Base-by-base conservation (phyloP, 1,140 invertebrate genomes). In the Drosophila hydei region DNA sequence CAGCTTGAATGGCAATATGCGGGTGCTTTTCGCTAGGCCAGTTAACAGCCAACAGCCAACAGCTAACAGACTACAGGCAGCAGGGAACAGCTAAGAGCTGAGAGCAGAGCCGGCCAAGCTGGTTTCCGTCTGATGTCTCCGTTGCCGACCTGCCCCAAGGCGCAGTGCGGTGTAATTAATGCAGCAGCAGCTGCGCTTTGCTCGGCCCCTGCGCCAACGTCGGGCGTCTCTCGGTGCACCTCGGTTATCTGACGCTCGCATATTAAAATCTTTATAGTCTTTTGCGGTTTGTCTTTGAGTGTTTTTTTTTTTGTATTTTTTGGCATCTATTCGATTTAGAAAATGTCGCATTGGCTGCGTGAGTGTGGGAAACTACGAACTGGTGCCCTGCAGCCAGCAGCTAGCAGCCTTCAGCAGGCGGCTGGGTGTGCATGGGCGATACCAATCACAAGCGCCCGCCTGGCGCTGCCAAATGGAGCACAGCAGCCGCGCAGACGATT, bases 261-360 rank as follows among this genome's bases (percentile, higher is more conserved):
- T 88, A 88, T 89, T 77, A 80, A 88, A 75, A 70, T 88, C 84
- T 87, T 88, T 87, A 87, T 88, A 87, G 83, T 88, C 79, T 87
- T 80, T 85, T 87, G 83, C 84, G 83, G 83, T 87, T 87, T 87
- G 81, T 72, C 84, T 88, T 85, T 84, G 76, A 84, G 72, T 83
- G 69, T 7, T 6, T 43, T 40, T 33, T 23, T 42, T 48, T 18
- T n/a, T 50, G n/a, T n/a, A 16, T 55, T 63, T 74, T 88, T 88
- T 81, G 81, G 80, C 81, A 85, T 80, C 73, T 73, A 87, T 80
- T 77, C 62, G 69, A 68, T 72, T 72, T 67, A 72, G 72, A 70
- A 75, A 72, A 75, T 75, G 73, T 75, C 69, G 55, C 73, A 60
- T 62, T 61, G 62, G 63, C 67, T 87, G 83, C 81, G 81, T 88